A percentile compares a stretch with the other conserved stretches of the same genome.
Conservation (phyloP, 2,888 invertebrate genomes). For the Heteropelma amictum region DNA sequence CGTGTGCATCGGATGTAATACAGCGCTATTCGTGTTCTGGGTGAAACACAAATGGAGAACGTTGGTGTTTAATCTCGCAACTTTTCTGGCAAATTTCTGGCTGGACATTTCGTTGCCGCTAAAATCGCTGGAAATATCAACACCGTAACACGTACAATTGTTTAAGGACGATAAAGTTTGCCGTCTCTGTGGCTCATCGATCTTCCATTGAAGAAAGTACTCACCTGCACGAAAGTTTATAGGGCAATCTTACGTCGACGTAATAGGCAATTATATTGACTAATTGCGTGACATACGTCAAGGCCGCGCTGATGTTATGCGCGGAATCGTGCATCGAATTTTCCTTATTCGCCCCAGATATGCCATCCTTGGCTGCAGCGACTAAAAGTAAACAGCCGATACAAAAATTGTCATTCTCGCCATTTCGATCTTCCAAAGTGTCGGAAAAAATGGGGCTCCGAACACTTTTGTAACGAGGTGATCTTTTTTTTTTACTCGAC, state of each 20-base stretch:
- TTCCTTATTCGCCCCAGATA: conserved; percentile 79
- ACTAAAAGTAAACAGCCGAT: conserved; percentile 71
- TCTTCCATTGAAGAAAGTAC: too few species aligned
- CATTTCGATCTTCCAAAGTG: background rate
- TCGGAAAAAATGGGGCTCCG: too few species aligned
- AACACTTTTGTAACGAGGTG: too few species aligned
- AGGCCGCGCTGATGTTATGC: conserved; percentile 87
- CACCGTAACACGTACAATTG: too few species aligned
- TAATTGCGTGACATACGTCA: conserved; percentile 92
- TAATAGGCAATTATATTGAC: conserved; percentile 90
- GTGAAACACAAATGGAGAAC: conserved; percentile 88
- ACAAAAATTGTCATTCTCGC: background rate
- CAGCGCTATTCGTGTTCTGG: conserved; percentile 84
- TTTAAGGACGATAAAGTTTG: background rate
- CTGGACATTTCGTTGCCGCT: conserved; percentile 85
- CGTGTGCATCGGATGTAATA: conserved; percentile 84
- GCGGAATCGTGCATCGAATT: conserved; percentile 84
- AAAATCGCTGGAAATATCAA: conserved; percentile 84
- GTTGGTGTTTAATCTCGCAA: conserved; percentile 89
- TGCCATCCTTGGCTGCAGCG: conserved; percentile 80
- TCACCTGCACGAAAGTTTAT: conserved; percentile 84
- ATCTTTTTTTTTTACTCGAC: background rate
- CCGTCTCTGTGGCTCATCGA: background rate
- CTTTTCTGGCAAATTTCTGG: conserved; percentile 86
- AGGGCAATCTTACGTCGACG: conserved; percentile 89